Percentiles rank a stretch among this genome's conserved stretches.
Evolutionary conservation across 2,888 invertebrate genomes (phyloP).

Genomic region (Cryptocheilus praepositus): DNA sequence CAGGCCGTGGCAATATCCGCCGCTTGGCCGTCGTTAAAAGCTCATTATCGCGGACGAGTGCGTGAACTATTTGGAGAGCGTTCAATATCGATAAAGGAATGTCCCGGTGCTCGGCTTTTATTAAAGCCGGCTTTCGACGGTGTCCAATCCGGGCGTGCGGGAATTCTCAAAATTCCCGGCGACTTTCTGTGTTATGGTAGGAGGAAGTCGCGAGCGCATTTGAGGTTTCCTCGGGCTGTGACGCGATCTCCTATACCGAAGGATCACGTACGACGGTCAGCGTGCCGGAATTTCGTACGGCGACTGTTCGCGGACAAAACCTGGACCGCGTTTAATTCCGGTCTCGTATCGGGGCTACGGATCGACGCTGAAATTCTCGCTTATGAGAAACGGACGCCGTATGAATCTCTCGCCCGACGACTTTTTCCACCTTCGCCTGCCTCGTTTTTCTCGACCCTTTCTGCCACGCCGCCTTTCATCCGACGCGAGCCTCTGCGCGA

Average conservation of each 20-base stretch:
- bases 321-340: neutral
- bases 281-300: slow-evolving; percentile 31
- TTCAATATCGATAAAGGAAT: slow-evolving; percentile 50
- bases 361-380: too few relatives aligned
- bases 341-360: too few relatives aligned
- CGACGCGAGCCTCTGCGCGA: too few relatives aligned
- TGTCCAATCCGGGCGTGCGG: slow-evolving; percentile 25
- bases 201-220: slow-evolving; percentile 23
- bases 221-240: slow-evolving; percentile 23
- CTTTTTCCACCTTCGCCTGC: too few relatives aligned
- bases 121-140: slow-evolving; percentile 37
- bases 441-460: too few relatives aligned
- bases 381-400: too few relatives aligned
- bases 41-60: slow-evolving; percentile 46
- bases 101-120: slow-evolving; percentile 36
- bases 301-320: slow-evolving; percentile 4
- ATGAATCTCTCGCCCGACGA: too few relatives aligned
- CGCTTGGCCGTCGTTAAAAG: slow-evolving; percentile 50
- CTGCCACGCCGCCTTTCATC: too few relatives aligned
- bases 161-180: slow-evolving; percentile 46
- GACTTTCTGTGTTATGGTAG: slow-evolving; percentile 38
- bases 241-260: slow-evolving; percentile 6
- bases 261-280: slow-evolving; percentile 14
- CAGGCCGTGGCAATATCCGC: slow-evolving; percentile 29
- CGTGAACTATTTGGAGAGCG: slow-evolving; percentile 50